These are phyloP conservation scores for Hepsetus odoe DNA, from an alignment of 2,113 vertebrate species.

Conservation along the genomic window DNA sequence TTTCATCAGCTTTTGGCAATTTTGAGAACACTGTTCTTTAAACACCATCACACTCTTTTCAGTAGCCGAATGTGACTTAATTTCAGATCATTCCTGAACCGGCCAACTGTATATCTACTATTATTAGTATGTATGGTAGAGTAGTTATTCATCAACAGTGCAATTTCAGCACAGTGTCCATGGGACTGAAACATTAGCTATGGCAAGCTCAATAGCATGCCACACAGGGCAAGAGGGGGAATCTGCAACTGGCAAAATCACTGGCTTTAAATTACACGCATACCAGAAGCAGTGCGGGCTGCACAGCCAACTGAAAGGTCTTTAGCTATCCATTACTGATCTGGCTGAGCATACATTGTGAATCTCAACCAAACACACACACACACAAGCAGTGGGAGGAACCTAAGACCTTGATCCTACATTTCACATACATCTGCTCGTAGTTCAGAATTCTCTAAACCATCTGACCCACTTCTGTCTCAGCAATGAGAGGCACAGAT, in stretches of 20 bases:
- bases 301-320: slow-evolving; percentile 14
- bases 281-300: slow-evolving; percentile 13
- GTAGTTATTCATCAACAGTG: background rate
- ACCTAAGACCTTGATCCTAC: slow-evolving; percentile 21
- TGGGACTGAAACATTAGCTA: background rate
- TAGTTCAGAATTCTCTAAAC: slow-evolving; percentile 1
- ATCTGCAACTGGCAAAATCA: slow-evolving; percentile 27
- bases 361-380: background rate
- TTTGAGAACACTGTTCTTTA: too few relatives aligned
- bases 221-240: slow-evolving; percentile 3
- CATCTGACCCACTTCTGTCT: slow-evolving; percentile 16
- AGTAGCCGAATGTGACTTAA: too few relatives aligned
- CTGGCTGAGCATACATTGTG: background rate
- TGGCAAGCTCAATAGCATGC: background rate
- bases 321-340: slow-evolving; percentile 21
- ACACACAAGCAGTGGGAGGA: background rate
- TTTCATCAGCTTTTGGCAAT: too few relatives aligned
- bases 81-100: too few relatives aligned
- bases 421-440: slow-evolving; percentile 35
- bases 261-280: slow-evolving; percentile 23
- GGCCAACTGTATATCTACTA: background rate
- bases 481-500: background rate
- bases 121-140: slow-evolving; percentile 8
- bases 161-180: background rate
- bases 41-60: too few relatives aligned